Conservation (phyloP, 2,888 invertebrate species). For the Heteromurus nitidus region DNA sequence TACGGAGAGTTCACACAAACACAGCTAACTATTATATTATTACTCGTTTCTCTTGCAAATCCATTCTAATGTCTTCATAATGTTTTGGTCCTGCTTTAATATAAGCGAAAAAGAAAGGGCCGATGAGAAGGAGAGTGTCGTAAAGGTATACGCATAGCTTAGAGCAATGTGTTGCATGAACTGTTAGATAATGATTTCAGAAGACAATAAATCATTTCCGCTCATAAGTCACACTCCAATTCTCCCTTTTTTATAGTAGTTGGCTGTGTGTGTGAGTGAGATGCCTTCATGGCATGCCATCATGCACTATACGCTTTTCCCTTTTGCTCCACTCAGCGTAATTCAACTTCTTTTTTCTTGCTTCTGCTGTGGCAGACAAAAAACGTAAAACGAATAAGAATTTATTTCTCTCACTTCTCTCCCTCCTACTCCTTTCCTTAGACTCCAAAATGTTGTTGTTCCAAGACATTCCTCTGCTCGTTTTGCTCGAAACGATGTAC, state of each 20-base stretch:
- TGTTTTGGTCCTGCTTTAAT: too few species aligned
- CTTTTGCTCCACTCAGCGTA: too few species aligned
- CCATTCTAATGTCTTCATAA: too few species aligned
- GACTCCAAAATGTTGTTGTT: neutral
- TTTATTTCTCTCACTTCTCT: constrained; percentile 10
- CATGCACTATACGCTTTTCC: neutral
- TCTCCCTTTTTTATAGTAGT: constrained; percentile 47
- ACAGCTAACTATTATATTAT: neutral
- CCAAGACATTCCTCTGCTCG: neutral
- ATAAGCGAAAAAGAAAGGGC: too few species aligned
- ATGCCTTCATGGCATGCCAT: neutral
- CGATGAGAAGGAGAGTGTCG: too few species aligned
- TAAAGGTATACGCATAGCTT: neutral
- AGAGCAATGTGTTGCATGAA: constrained; percentile 28
- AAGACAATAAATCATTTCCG: constrained; percentile 63
- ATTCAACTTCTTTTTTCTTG: neutral
- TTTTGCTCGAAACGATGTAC: neutral
- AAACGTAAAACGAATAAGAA: constrained; percentile 19
- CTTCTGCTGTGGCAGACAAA: constrained; percentile 11
- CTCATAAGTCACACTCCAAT: constrained; percentile 63
- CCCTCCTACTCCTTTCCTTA: too few species aligned
- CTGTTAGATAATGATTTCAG: constrained; percentile 57
- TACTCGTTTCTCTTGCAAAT: too few species aligned
- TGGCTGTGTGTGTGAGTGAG: neutral
- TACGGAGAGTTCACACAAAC: too few species aligned